phyloP scores from a whole-genome alignment of 2,113 vertebrate genomes.

The Mirounga angustirostris region DNA sequence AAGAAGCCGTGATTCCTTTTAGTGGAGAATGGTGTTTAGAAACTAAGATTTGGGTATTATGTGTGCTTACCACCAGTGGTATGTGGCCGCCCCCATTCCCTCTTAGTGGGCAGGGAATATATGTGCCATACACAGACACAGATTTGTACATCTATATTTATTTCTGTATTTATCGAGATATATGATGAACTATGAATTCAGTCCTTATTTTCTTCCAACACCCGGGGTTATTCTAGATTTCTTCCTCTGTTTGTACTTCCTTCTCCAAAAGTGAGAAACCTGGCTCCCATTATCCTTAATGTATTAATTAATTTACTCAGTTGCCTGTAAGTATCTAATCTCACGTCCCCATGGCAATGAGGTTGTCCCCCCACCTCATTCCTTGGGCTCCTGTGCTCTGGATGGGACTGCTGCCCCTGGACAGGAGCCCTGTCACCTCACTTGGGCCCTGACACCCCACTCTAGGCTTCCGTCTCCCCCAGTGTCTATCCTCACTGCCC shows the following conservation, averaged over 20 bases:
- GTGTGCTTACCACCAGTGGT: fast-evolving
- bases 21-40: not conserved
- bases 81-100: not conserved
- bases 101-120: not conserved
- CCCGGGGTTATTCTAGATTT: not conserved
- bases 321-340: not conserved
- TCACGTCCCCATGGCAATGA: no score
- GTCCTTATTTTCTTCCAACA: no score
- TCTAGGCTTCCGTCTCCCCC: not conserved
- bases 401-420: not conserved
- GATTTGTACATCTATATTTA: not conserved
- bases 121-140: not conserved
- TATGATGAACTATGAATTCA: not conserved
- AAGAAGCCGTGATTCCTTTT: not conserved
- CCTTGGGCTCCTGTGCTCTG: no score
- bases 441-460: not conserved
- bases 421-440: not conserved
- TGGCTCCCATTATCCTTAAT: not conserved
- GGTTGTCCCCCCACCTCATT: not conserved
- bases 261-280: not conserved
- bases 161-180: not conserved
- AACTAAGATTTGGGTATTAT: not conserved
- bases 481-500: fast-evolving
- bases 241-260: not conserved
- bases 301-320: not conserved